phyloP scores from a whole-genome alignment of 2,888 invertebrate species.

The Trimorus sp. region DNA sequence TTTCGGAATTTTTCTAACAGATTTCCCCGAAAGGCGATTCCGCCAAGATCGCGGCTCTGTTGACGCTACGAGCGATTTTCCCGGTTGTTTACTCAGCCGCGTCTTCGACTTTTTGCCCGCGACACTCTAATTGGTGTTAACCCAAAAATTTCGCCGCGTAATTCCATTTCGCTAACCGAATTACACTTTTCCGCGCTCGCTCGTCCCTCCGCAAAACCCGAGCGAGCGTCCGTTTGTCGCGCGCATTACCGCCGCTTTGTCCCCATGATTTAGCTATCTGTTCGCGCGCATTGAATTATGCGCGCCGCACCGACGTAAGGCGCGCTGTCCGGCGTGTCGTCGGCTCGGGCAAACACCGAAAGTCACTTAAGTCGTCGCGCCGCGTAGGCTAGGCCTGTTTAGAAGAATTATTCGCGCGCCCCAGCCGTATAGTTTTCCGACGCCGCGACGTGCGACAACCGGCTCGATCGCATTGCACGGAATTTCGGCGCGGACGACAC shows the following conservation, averaged over 20 bases:
- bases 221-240: slow-evolving; percentile 65
- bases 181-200: background rate
- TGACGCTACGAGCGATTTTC: slow-evolving; percentile 42
- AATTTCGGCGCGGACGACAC: slow-evolving; percentile 56
- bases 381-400: slow-evolving; percentile 71
- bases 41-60: slow-evolving; percentile 36
- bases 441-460: slow-evolving; percentile 51
- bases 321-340: slow-evolving; percentile 71
- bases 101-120: slow-evolving; percentile 15
- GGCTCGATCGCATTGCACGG: slow-evolving; percentile 46
- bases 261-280: slow-evolving; percentile 75
- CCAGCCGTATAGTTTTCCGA: slow-evolving; percentile 65
- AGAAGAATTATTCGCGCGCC: slow-evolving; percentile 70
- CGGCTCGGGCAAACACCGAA: slow-evolving; percentile 79
- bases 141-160: slow-evolving; percentile 41
- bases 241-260: slow-evolving; percentile 74
- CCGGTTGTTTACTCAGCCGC: slow-evolving; percentile 31
- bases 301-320: slow-evolving; percentile 63
- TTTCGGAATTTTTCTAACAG: slow-evolving; percentile 28
- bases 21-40: slow-evolving; percentile 38
- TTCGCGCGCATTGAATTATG: slow-evolving; percentile 72
- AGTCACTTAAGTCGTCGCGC: slow-evolving; percentile 79
- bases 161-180: slow-evolving; percentile 38
- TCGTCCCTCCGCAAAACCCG: background rate
- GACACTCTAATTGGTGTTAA: slow-evolving; percentile 43